Base-by-base conservation (phyloP, 2,888 invertebrate genomes). In the Rhamphomyia laevipes region DNA sequence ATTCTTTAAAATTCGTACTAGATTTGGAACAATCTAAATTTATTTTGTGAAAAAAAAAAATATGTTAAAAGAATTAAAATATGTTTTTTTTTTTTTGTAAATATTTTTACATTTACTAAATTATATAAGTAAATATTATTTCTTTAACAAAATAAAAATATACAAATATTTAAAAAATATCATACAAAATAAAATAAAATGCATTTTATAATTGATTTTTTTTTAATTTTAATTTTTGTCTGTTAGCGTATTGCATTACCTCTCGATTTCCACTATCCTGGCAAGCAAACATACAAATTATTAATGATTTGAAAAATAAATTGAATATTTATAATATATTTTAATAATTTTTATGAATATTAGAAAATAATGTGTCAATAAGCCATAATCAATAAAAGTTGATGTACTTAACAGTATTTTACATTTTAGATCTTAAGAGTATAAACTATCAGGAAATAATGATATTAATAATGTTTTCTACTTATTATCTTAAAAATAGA, bases 1-100 rank as follows among this genome's bases (percentile, higher is more conserved):
- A 72, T 96, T 99, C 76, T 99, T 99, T 70, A 99, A 74, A 69
- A 97, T 96, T 64, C 97, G 81, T 62, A 99, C 99, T 72, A 99
- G 76, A 72, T 96, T 97, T 51, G 97, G 96, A 60, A 99, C 97
- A 71, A 97, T 88, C 96, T 97, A 78, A 49, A 78, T 77, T n/a
- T n/a, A n/a, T n/a, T n/a, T n/a, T 62, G 5, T 27, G 7, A 9
- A 27, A 27, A 27, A 4, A 27, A 2, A 27, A 27, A 6, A 27
- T 27, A 7, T 21, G 21, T 4, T 21, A 4, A 27, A 4, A 35
- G 9, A n/a, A 35, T 35, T 35, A 35, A 30, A 30, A 30, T 30
- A 9, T 30, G 11, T 30, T 9, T 9, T 9, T 30, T 30, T 35
- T n/a, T 13, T n/a, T 35, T 35, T 35, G 13, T 5, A 35, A n/a